Percentiles rank a stretch among this genome's conserved stretches.
Conservation (phyloP, 2,888 invertebrate species). For the Troides oblongomaculatus region DNA sequence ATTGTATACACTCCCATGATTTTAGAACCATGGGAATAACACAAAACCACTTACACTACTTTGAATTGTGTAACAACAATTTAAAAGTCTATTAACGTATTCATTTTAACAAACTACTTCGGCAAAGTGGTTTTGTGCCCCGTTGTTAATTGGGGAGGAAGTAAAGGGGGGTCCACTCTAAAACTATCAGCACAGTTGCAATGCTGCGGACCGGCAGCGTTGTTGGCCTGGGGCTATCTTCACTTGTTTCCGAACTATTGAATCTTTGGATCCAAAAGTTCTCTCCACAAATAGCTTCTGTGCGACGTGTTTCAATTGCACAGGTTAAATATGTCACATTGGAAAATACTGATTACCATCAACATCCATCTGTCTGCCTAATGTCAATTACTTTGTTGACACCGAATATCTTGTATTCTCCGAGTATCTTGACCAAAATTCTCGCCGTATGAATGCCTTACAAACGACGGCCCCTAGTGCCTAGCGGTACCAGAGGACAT, state of each 20-base stretch:
- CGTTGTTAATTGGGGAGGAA: conserved; percentile 7
- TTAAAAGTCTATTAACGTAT: conserved; percentile 12
- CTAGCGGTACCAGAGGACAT: no score
- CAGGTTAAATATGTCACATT: no score
- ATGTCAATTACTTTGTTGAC: no score
- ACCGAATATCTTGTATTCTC: no score
- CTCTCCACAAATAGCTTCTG: no score
- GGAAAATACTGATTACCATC: no score
- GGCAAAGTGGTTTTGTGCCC: conserved; percentile 18
- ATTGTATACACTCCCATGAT: no score
- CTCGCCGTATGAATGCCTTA: no score
- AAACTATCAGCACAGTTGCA: conserved; percentile 13
- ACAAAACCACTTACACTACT: neutral
- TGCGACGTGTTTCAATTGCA: no score
- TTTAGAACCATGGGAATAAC: neutral
- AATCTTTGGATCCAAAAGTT: conserved; percentile 1
- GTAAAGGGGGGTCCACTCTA: conserved; percentile 10
- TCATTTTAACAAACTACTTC: conserved; percentile 22
- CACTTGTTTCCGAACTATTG: conserved; percentile 20
- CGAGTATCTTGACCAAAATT: no score
- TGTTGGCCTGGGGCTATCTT: conserved; percentile 33
- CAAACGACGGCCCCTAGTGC: no score
- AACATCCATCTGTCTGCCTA: no score
- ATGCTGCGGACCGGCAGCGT: conserved; percentile 26
- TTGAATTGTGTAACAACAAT: conserved; percentile 22